A percentile compares a stretch with the other conserved stretches of the same genome.
Evolutionary conservation across 2,888 invertebrate species (phyloP).

Genomic region (Acanthoscelides obtectus): DNA sequence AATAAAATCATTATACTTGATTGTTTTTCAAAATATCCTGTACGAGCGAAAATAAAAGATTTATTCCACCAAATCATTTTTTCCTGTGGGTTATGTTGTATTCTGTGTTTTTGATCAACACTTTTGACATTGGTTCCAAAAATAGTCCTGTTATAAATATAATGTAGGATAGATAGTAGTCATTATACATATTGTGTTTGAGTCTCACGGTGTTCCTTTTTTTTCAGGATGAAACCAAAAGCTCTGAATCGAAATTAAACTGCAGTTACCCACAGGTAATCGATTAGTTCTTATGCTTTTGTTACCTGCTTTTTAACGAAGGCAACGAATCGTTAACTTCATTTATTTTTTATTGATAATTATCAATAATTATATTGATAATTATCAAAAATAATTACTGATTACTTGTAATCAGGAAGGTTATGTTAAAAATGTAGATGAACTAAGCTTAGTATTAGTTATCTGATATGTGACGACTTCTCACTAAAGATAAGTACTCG

Average conservation of each 20-base stretch:
- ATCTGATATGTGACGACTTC: too few species aligned
- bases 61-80: too few species aligned
- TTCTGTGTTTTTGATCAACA: too few species aligned
- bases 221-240: conserved; percentile 12
- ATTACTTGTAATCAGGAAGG: not conserved
- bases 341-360: not conserved
- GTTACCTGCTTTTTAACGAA: not conserved
- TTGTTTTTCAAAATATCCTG: too few species aligned
- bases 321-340: not conserved
- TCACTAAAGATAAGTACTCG: too few species aligned
- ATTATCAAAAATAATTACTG: too few species aligned
- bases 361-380: too few species aligned
- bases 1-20: too few species aligned
- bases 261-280: conserved; percentile 15
- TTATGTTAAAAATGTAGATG: too few species aligned
- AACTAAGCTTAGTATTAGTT: too few species aligned
- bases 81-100: too few species aligned
- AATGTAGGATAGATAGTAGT: not conserved
- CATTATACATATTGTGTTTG: not conserved
- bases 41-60: too few species aligned
- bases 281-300: not conserved
- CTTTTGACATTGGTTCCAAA: not conserved
- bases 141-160: not conserved
- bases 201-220: conserved; percentile 5
- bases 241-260: conserved; percentile 8